Conservation (phyloP, 2,797 vertebrate species). For the Calcarius lapponicus region DNA sequence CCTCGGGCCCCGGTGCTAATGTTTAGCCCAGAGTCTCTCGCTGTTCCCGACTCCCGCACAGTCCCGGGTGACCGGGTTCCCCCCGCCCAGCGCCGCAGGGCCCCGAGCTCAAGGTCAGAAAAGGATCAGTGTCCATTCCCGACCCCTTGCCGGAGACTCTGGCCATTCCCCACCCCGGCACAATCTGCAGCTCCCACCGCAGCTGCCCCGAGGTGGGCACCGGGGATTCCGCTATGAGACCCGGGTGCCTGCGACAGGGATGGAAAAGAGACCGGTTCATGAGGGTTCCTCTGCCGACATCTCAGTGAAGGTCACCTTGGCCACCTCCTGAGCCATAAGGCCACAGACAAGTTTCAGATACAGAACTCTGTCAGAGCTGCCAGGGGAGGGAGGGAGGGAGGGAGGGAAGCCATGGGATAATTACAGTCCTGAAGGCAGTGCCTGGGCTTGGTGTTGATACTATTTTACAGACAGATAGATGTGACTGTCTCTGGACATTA, state of each 20-base stretch:
- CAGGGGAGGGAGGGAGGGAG: not conserved
- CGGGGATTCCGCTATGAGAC: fast-evolving
- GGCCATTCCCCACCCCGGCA: not conserved
- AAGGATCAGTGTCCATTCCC: not conserved
- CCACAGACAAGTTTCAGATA: not conserved
- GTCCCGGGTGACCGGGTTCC: not conserved
- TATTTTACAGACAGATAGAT: not conserved
- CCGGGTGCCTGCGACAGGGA: not conserved
- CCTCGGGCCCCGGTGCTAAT: not conserved
- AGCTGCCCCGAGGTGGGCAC: fast-evolving
- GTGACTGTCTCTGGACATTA: not conserved
- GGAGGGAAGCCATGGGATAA: not conserved
- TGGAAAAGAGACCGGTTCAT: not conserved
- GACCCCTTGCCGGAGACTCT: too few species aligned
- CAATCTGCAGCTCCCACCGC: not conserved
- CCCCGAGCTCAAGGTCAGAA: not conserved
- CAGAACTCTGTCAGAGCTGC: not conserved
- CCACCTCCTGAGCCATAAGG: not conserved
- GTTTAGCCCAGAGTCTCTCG: too few species aligned
- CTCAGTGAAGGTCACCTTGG: not conserved
- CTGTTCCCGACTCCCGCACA: not conserved
- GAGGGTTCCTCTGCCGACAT: not conserved
- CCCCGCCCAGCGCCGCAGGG: fast-evolving
- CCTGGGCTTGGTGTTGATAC: not conserved
- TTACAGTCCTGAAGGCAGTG: not conserved